Evolutionary conservation across 64 coral and sea anemone species (phyloP), one percentile per base, ranked within the genome.

Genomic region (Dendronephthya gigantea): DNA sequence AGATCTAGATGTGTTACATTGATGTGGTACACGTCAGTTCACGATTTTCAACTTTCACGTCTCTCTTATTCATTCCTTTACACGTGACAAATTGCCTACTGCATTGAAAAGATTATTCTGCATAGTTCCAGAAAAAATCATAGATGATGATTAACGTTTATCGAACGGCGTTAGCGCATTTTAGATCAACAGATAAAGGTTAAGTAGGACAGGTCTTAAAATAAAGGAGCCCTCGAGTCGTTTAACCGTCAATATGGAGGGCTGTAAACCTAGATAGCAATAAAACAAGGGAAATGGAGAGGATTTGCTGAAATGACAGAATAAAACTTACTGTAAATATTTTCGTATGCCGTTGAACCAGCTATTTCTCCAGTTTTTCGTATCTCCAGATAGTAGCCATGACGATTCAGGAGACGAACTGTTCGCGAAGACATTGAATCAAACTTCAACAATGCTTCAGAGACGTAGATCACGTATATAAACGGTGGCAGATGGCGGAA

Each of bases 371-470:
- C 69, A 75, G 28, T 75, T 75, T 75, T 31, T 37, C 35, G 30
- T 13, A 75, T 37, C 35, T 75, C 69, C 69, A 75, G 35, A 30
- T 75, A 75, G 34, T 75, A 75, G 69, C 69, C 69, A 75, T 75
- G 69, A 33, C 69, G 69, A 33, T 75, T 75, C 4, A 75, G 69
- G 25, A 75, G 30, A 34, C 35, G 28, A 8, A 75, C 69, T 6
- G 28, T 75, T 75, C 35, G 23, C 12, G 28, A 37, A 75, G 69
- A 34, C 69, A 75, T 75, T 58, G 51, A 58, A 58, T 58, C 51
- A 58, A n/a, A 16, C 51, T 58, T 58, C 15, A 58, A 58, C 51
- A n/a, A 58, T 58, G 51, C 51, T 58, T 58, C 15, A 16, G 51
- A 58, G 2, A 58, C 51, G 51, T 58, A 58, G 23, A 58, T 58